Percentiles rank a stretch among this genome's conserved stretches.
These are phyloP conservation scores for Pelodiscus sinensis DNA, from an alignment of 2,113 vertebrate species.

Conservation along the genomic window DNA sequence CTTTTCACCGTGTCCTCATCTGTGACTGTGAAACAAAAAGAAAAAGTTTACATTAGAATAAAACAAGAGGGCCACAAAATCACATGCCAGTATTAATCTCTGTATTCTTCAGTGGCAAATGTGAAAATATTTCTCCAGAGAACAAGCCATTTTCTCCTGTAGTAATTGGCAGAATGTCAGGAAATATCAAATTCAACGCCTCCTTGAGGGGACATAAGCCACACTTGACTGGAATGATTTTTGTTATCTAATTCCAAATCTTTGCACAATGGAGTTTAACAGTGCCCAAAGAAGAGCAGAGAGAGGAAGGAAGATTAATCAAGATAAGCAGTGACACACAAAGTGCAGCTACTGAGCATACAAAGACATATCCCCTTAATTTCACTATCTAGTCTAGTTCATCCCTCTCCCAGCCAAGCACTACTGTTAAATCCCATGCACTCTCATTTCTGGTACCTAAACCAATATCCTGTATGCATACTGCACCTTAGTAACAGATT, in stretches of 20 bases:
- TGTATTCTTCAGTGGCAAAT: conserved; percentile 28
- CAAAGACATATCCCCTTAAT: neutral
- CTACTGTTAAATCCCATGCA: neutral
- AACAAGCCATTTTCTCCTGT: neutral
- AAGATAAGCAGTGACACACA: neutral
- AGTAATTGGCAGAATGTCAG: neutral
- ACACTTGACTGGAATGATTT: neutral
- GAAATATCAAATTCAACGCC: conserved; percentile 4
- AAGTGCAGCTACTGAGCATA: neutral
- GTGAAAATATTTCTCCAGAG: conserved; percentile 8
- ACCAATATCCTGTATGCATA: neutral
- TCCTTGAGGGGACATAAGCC: neutral
- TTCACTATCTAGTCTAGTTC: neutral
- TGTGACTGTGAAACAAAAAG: conserved; percentile 83
- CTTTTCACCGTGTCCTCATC: conserved; percentile 97
- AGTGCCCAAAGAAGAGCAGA: neutral
- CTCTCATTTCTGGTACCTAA: neutral
- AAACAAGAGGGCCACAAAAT: neutral
- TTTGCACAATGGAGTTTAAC: neutral
- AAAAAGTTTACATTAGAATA: conserved; percentile 22
- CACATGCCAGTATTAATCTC: neutral
- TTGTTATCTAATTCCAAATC: neutral
- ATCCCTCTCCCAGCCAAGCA: neutral
- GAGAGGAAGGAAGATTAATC: neutral
- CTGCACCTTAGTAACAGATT: neutral